phyloP scores from a whole-genome alignment of 2,888 invertebrate species.

The Chorisops tibialis region DNA sequence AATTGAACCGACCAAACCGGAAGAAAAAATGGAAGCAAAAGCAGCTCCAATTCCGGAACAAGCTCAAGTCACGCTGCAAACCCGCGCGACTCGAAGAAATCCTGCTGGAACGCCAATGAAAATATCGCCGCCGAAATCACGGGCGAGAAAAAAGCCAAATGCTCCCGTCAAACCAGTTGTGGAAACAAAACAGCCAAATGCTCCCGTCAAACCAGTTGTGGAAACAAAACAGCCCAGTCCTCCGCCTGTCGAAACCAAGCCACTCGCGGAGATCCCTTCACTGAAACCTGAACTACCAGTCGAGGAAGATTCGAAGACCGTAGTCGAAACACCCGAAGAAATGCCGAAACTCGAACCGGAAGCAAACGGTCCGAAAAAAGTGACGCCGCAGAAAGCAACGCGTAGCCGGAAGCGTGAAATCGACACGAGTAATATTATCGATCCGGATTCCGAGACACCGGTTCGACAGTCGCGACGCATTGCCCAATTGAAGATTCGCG shows the following conservation, averaged over 20 bases:
- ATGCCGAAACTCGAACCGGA: constrained; percentile 23
- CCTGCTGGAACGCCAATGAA: constrained; percentile 19
- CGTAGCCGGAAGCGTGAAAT: constrained; percentile 39
- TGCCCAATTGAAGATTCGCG: constrained; percentile 82
- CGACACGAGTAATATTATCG: constrained; percentile 48
- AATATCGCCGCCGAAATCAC: constrained; percentile 43
- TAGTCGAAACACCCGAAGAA: neutral
- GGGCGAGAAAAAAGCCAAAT: constrained; percentile 40
- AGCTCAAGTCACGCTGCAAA: neutral
- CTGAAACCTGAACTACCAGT: neutral
- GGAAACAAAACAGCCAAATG: constrained; percentile 39
- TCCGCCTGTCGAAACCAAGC: too few relatives aligned
- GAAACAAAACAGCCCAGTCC: constrained; percentile 19
- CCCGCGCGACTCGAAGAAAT: neutral
- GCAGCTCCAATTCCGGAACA: neutral
- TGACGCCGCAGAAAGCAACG: neutral
- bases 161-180: constrained; percentile 38
- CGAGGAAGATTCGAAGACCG: neutral
- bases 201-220: too few relatives aligned
- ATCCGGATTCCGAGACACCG: constrained; percentile 43
- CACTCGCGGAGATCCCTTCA: constrained; percentile 11
- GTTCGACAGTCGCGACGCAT: constrained; percentile 80
- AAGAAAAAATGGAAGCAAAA: neutral
- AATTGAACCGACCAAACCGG: neutral
- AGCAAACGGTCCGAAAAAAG: neutral